A percentile compares a stretch with the other conserved stretches of the same genome.
Conservation (phyloP, 64 coral and sea anemone genomes). For the Hydrozoanthus tunicans region DNA sequence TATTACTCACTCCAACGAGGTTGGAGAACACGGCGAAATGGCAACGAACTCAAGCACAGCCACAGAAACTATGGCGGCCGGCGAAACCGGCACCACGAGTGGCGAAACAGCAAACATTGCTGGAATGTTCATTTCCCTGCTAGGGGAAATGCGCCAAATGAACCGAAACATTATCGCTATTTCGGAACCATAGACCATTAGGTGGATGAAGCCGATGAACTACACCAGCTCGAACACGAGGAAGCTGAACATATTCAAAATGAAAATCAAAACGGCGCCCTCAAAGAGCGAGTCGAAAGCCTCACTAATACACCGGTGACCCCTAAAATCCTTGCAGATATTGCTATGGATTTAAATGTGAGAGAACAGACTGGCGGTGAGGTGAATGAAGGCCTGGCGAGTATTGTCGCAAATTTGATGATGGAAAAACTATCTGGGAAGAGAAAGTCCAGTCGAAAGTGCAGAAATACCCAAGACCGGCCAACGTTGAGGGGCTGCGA, state of each 20-base stretch:
- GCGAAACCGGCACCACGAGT: neutral
- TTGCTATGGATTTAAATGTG: neutral
- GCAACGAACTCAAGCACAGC: too few species aligned
- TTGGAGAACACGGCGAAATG: too few species aligned
- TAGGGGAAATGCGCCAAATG: conserved; percentile 12
- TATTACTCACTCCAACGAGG: too few species aligned
- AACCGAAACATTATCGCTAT: too few species aligned
- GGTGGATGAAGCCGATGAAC: conserved; percentile 32
- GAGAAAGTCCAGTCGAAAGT: neutral
- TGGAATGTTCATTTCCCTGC: neutral
- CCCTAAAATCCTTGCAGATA: neutral
- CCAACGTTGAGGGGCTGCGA: too few species aligned
- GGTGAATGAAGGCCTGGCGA: neutral
- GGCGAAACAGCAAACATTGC: neutral
- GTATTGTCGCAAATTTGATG: neutral
- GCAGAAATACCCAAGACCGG: neutral
- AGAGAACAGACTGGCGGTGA: neutral
- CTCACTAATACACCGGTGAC: too few species aligned
- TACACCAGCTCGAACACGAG: conserved; percentile 41
- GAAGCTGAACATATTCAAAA: conserved; percentile 10
- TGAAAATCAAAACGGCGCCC: neutral
- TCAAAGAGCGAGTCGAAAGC: neutral
- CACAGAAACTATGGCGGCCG: too few species aligned
- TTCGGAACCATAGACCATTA: neutral
- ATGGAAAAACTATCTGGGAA: neutral